Evolutionary conservation across 1,140 invertebrate species (phyloP), one percentile per base, ranked within the genome.

Genomic region (Conopomorpha cramerella): DNA sequence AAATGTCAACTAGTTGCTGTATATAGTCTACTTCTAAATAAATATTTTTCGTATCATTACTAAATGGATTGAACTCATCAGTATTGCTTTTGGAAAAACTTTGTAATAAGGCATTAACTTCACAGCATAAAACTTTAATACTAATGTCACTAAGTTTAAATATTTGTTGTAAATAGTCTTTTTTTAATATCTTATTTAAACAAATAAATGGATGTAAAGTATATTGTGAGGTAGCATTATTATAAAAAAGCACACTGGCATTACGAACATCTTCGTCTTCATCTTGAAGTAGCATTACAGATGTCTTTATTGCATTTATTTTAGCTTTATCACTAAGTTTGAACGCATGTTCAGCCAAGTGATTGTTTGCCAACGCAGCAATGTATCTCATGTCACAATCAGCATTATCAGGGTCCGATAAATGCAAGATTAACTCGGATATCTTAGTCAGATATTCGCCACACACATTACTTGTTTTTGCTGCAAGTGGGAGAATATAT

Each of bases 231-330:
- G n/a, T n/a, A n/a, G n/a, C n/a, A n/a, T n/a, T n/a, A n/a, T 41
- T 54, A 34, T 59, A 60, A 43, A 64, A 67, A 15, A 44, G 18
- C 10, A 60, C 45, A 56, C 53, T 62, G 34, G 55, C 39, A 39
- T 54, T 51, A 43, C 74, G 57, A n/a, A 79, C 46, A 49, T 61
- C 55, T 38, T 64, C 60, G 44, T 78, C 63, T 49, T 79, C 77
- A 49, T 78, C 77, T 64, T 78, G 74, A 16, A 78, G 41, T 1
- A 78, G 46, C 29, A 63, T 55, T 17, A 76, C 19, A 29, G 58
- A 55, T 17, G 63, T 41, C 41, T 61, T 59, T n/a, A 74, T 48
- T 8, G 49, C 38, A 43, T 45, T 55, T n/a, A 62, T 45, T 60
- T 61, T 77, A 11, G 60, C 32, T 38, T 44, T 34, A 49, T 63